Evolutionary conservation across 1,140 invertebrate species (phyloP).

Genomic region (Reticulitermes speratus): DNA sequence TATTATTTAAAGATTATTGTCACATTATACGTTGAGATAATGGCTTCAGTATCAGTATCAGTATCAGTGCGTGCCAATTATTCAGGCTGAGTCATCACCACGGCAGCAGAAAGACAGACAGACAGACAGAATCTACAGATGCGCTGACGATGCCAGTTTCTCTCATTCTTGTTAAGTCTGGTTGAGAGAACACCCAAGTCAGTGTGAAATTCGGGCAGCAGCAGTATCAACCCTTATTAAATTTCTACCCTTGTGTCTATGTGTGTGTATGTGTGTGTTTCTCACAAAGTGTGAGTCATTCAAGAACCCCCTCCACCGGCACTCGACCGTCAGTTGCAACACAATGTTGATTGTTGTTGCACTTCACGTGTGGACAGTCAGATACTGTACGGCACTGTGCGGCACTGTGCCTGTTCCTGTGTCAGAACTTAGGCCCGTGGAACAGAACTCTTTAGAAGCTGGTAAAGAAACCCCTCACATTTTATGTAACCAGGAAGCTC

Average conservation of each 20-base stretch:
- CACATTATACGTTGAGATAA: too few relatives aligned
- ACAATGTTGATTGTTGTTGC: background rate
- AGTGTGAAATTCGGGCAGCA: constrained; percentile 9
- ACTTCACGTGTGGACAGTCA: background rate
- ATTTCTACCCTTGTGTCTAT: constrained; percentile 1
- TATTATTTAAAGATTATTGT: too few relatives aligned
- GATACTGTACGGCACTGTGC: background rate
- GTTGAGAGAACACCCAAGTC: constrained; percentile 9
- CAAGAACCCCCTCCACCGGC: background rate
- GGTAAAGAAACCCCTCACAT: too few relatives aligned
- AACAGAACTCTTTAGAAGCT: too few relatives aligned
- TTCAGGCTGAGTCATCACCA: background rate
- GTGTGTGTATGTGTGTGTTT: background rate
- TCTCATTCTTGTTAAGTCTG: constrained; percentile 11
- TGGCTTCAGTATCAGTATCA: too few relatives aligned
- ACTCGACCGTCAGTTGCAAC: background rate
- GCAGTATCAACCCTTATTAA: constrained; percentile 11
- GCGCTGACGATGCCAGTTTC: background rate
- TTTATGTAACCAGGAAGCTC: too few relatives aligned
- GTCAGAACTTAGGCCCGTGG: too few relatives aligned
- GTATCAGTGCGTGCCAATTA: too few relatives aligned
- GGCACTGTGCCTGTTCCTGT: too few relatives aligned
- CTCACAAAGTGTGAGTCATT: background rate
- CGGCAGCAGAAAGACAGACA: background rate
- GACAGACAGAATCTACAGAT: background rate